These are phyloP conservation scores for Zaprionus inermis DNA, from an alignment of 1,140 invertebrate species.

Conservation along the genomic window DNA sequence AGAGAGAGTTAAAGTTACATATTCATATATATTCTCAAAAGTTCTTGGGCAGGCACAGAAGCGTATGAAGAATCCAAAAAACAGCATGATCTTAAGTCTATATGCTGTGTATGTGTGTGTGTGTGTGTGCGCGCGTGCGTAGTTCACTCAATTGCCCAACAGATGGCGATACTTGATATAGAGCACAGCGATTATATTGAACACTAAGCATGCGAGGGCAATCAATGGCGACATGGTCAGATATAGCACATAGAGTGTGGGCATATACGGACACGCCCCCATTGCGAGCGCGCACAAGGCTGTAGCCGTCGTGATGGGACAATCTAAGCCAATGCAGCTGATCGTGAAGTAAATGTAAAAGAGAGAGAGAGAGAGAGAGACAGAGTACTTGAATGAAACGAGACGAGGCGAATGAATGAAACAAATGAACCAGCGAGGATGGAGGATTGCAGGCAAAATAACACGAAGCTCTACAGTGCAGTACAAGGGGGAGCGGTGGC, in stretches of 20 bases:
- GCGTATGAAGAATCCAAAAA: conserved; percentile 7
- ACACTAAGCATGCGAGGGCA: conserved; percentile 75
- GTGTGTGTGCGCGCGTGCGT: not conserved
- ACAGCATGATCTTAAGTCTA: not conserved
- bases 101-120: not conserved
- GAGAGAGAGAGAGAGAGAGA: conserved; percentile 37
- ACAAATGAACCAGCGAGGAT: not conserved
- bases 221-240: conserved; percentile 80
- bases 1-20: conserved; percentile 47
- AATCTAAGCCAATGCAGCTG: conserved; percentile 63
- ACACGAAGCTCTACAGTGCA: conserved; percentile 5
- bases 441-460: not conserved
- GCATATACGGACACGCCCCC: conserved; percentile 79
- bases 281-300: conserved; percentile 69
- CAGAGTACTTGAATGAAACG: conserved; percentile 39
- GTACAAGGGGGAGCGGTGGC: conserved; percentile 30
- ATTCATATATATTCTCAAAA: conserved; percentile 15
- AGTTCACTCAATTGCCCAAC: conserved; percentile 44
- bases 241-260: conserved; percentile 77
- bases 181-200: conserved; percentile 77
- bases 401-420: conserved; percentile 16
- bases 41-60: conserved; percentile 21
- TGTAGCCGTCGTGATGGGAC: conserved; percentile 34
- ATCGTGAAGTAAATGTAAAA: conserved; percentile 23
- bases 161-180: conserved; percentile 77